Percentiles rank a stretch among this genome's conserved stretches.
phyloP scores from a whole-genome alignment of 1,140 invertebrate species.

The Chironomus tepperi region DNA sequence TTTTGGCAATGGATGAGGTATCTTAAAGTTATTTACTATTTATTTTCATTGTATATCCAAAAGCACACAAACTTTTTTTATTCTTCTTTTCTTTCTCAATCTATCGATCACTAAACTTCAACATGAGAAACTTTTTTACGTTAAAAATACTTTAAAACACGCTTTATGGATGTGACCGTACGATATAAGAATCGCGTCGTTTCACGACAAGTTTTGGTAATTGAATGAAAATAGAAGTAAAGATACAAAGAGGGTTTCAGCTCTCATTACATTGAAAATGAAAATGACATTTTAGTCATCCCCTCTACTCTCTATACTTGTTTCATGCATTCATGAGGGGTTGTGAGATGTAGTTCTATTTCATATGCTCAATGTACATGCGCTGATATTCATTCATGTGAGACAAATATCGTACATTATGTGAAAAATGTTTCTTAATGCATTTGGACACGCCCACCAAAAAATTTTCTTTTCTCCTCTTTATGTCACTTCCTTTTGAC shows the following conservation, averaged over 20 bases:
- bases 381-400: not conserved
- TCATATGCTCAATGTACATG: not conserved
- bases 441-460: not conserved
- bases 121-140: not conserved
- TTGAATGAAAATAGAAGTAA: not conserved
- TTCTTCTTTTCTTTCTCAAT: not conserved
- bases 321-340: not conserved
- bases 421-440: too few relatives aligned
- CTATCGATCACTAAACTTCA: not conserved
- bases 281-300: not conserved
- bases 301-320: not conserved
- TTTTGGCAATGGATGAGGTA: too few relatives aligned
- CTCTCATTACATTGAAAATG: not conserved
- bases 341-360: not conserved
- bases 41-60: too few relatives aligned
- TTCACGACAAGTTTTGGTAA: constrained; percentile 1
- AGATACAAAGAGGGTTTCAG: not conserved
- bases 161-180: not conserved
- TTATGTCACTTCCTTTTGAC: not conserved
- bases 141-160: not conserved
- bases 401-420: not conserved
- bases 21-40: too few relatives aligned
- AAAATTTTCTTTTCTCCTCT: constrained; percentile 13
- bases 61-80: too few relatives aligned
- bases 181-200: not conserved